Evolutionary conservation across 2,888 invertebrate species (phyloP), one percentile per base, ranked within the genome.

Genomic region (Macaria notata): DNA sequence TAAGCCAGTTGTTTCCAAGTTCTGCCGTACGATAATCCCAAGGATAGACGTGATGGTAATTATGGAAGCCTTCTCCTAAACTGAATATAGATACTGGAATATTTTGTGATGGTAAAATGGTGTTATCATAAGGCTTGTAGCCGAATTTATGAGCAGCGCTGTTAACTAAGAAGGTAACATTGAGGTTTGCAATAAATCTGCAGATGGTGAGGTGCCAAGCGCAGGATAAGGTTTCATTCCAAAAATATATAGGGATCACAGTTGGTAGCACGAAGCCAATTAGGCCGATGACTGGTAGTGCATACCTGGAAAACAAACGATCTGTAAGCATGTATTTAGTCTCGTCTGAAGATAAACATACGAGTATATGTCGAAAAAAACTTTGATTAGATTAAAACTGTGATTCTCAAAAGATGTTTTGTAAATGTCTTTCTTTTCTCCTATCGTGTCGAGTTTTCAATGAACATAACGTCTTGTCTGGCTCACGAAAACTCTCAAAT

Each of bases 141-240:
- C 92, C 92, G 80, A 81, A 92, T 33, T 83, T 71, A 73, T 95
- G 94, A 9, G 94, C 94, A 3, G 90, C 92, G 64, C 93, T 94
- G 81, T 95, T 95, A 1, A 95, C 93, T n/a, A 93, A 78, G 92
- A 94, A 94, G 0, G 94, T 94, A 59, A 87, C 83, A 73, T 95
- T 93, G 9, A 95, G 86, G 4, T 88, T 90, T 49, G 91, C 65
- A 8, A 86, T 78, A 73, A 94, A 94, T 41, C 95, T 88, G 6
- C 94, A 72, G 50, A 92, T 85, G 4, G 74, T 76, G 4, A 88
- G 69, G 56, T 87, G 85, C 84, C 85, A 92, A 1, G 90, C 78
- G 64, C 76, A 81, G 39, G 39, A 69, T 51, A 84, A 79, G 3
- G 70, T 84, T 74, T 95, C 95, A 1, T 87, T 91, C 94, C 94